Evolutionary conservation across 2,888 invertebrate species (phyloP).

Genomic region (Conops quadrifasciatus): DNA sequence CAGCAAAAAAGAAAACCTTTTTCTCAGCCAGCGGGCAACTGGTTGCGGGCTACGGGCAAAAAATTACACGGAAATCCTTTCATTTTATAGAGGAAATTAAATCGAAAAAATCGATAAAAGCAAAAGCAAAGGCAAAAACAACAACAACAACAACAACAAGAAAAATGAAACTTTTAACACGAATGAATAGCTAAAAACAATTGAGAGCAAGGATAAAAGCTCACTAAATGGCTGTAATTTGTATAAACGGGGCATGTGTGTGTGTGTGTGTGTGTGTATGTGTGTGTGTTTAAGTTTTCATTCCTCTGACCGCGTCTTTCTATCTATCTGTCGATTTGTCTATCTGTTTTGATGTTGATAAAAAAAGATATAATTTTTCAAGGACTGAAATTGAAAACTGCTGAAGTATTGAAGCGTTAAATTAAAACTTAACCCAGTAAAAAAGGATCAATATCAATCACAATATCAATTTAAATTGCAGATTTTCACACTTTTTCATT

Average conservation of each 20-base stretch:
- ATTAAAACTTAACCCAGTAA: too few relatives aligned
- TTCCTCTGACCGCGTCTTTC: too few relatives aligned
- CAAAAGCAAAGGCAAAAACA: background rate
- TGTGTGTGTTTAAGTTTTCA: too few relatives aligned
- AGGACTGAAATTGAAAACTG: background rate
- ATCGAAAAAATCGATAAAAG: constrained; percentile 3
- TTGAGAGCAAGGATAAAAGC: constrained; percentile 15
- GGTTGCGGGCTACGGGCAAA: background rate
- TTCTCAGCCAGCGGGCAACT: background rate
- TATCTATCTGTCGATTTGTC: too few relatives aligned
- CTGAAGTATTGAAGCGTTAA: background rate
- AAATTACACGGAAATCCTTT: background rate
- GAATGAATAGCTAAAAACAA: background rate
- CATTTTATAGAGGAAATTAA: background rate
- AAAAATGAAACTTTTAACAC: background rate
- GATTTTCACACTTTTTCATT: too few relatives aligned
- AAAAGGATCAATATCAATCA: too few relatives aligned
- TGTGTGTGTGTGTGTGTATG: too few relatives aligned
- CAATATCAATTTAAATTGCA: too few relatives aligned
- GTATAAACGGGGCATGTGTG: too few relatives aligned
- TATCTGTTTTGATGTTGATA: too few relatives aligned
- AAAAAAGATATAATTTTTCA: background rate
- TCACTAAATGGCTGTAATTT: background rate
- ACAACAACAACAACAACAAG: background rate
- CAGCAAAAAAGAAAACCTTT: background rate